These are phyloP conservation scores for Cardinalis cardinalis DNA, from an alignment of 2,113 vertebrate genomes.

Conservation along the genomic window DNA sequence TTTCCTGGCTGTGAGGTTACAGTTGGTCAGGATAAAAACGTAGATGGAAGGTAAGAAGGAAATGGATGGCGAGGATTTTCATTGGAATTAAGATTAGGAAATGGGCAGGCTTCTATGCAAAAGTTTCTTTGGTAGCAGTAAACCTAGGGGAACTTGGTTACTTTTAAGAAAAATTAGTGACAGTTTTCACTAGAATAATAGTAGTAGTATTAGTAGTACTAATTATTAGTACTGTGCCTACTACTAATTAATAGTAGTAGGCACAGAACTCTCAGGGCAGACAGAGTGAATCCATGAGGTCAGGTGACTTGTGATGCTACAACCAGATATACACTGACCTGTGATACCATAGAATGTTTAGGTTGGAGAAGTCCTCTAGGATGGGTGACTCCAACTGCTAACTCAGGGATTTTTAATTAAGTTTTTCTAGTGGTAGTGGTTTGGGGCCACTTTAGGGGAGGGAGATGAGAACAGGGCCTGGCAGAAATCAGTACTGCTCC, in stretches of 20 bases:
- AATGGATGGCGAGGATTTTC: background rate
- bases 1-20: conserved; percentile 82
- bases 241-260: background rate
- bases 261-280: background rate
- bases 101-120: background rate
- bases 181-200: background rate
- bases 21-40: conserved; percentile 67
- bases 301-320: background rate
- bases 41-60: conserved; percentile 51
- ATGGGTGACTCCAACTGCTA: accelerated
- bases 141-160: background rate
- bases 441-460: background rate
- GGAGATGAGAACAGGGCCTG: background rate
- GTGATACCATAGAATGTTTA: background rate
- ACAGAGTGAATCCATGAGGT: background rate
- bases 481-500: background rate
- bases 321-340: background rate
- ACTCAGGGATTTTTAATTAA: background rate
- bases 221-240: no score
- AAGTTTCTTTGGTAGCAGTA: background rate
- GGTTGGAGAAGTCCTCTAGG: background rate
- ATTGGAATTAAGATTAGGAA: background rate
- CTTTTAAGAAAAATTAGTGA: background rate
- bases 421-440: background rate
- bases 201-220: no score